Base-by-base conservation (phyloP, 1,140 invertebrate genomes). In the Drosophila subpulchrella region DNA sequence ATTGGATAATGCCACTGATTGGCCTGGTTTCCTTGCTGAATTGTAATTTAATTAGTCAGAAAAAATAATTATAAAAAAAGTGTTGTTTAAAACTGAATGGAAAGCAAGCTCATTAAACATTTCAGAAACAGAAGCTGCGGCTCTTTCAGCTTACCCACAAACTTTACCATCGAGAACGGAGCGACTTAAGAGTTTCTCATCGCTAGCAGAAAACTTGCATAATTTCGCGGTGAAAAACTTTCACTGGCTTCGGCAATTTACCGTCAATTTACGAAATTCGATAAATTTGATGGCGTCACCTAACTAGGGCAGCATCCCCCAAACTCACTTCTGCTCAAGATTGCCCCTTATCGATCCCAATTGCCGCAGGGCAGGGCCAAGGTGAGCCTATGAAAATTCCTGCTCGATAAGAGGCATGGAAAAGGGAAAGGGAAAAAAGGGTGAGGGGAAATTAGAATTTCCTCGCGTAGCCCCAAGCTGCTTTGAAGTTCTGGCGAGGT, bases 401-500 rank as follows among this genome's bases (percentile, higher is more conserved):
- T 60, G 27, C 36, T 53, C 62, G 82, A 88, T 86, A 82, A 83
- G 79, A 79, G 48, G 56, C 36, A 54, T 36, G 54, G 54, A 66
- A 67, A 47, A 60, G 36, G 13, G 13, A 10, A 8, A 36, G 57
- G 36, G 6, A 54, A 24, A 54, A 24, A 32, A 15, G 65, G 32
- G 65, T 4, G 10, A 6, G 65, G 36, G 41, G 53, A 88, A 63
- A 82, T 79, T 72, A 73, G 66, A 79, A 88, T 66, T 78, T 67
- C 44, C 55, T 54, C 75, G 62, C 60, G 72, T 65, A 75, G 84
- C 83, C 66, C 55, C 60, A 62, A 17, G 83, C 79, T 66, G 17
- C 84, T 88, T 83, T 79, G 83, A 80, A 77, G 78, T 83, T 66
- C 79, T 89, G 81, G 66, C 44, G 44, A 65, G 75, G 42, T 39